Evolutionary conservation across 2,888 invertebrate species (phyloP), one percentile per base, ranked within the genome.

Genomic region (Marasmarcha lunaedactyla): DNA sequence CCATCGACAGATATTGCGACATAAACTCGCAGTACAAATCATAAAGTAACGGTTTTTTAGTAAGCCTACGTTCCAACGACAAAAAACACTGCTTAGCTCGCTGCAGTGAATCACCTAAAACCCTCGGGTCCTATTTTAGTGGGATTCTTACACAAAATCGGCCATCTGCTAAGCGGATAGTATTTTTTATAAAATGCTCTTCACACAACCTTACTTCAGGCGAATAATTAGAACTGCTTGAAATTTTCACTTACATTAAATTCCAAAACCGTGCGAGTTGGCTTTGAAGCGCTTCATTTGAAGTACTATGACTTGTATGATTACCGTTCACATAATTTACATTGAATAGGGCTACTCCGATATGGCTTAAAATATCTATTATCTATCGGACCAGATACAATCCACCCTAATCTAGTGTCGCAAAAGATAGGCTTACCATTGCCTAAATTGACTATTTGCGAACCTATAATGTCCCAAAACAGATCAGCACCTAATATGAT

Each of bases 61-160:
- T 42, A 11, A 47, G 13, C 34, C 46, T 45, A 6, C 49, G 45
- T 26, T 49, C 48, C 14, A 48, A 35, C 0, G 46, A 47, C 1
- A 38, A 20, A 3, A 50, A 41, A 37, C 50, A 50, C 2, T 44
- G 42, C 14, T 42, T 44, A 15, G 52, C 55, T 33, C 44, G 36
- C 13, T 50, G 35, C 15, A 38, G 45, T 4, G 52, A 54, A 15
- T 50, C 41, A 7, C 54, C 52, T 43, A 54, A 39, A 5, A 42
- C 34, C 1, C 27, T 5, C 11, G 45, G 40, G 20, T 15, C 5
- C 33, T 50, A 33, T 35, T 51, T 53, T 1, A 53, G 14, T 1
- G 53, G 54, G 4, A 50, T 48, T 1, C 45, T 33, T 13, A 53
- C 53, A 41, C 46, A 46, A 35, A 54, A 56, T 10, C 50, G 47